phyloP scores from a whole-genome alignment of 2,888 invertebrate species.

The Diplazon laetatorius region DNA sequence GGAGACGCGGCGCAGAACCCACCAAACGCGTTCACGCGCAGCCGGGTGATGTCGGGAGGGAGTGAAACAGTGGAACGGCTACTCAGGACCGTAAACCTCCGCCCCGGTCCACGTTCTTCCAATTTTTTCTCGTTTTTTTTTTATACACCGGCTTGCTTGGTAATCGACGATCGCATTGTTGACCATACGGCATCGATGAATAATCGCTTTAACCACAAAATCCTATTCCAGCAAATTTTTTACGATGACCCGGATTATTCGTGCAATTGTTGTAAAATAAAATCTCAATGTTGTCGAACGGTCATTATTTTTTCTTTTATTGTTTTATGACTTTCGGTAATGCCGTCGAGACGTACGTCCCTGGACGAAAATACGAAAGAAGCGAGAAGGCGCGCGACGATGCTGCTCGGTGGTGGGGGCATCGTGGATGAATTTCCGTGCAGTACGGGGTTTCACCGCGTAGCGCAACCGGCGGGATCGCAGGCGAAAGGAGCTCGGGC shows the following conservation, averaged over 20 bases:
- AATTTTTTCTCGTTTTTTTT: slow-evolving; percentile 10
- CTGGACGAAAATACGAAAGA: too few species aligned
- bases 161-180: background rate
- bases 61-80: slow-evolving; percentile 63
- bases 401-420: slow-evolving; percentile 48
- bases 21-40: slow-evolving; percentile 72
- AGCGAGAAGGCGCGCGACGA: slow-evolving; percentile 57
- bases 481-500: slow-evolving; percentile 77
- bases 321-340: too few species aligned
- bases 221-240: too few species aligned
- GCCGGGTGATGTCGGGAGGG: slow-evolving; percentile 64
- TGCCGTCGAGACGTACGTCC: too few species aligned
- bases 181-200: background rate
- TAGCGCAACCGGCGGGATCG: slow-evolving; percentile 77
- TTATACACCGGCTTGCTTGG: slow-evolving; percentile 36
- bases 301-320: too few species aligned
- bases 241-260: too few species aligned
- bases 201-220: too few species aligned
- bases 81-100: slow-evolving; percentile 58
- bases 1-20: slow-evolving; percentile 80
- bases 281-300: too few species aligned
- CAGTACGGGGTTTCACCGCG: slow-evolving; percentile 74
- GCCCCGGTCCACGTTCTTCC: background rate
- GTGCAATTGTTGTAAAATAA: background rate
- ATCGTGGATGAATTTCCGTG: slow-evolving; percentile 74